Conservation (phyloP, 1,140 invertebrate species). For the Eumeta japonica region DNA sequence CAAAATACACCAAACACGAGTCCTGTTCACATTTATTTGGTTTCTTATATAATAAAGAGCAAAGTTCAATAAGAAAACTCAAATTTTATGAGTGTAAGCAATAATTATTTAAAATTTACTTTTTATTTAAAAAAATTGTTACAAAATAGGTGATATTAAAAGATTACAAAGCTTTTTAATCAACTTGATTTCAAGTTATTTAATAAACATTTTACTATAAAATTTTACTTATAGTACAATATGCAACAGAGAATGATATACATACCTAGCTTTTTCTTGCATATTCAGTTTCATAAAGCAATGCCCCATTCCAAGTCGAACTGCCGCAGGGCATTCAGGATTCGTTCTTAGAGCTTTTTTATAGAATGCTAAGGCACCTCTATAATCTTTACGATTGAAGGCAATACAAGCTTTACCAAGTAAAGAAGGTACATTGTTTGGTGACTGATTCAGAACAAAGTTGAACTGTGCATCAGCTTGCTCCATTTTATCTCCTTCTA, state of each 20-base stretch:
- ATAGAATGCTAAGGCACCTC: slow-evolving; percentile 94
- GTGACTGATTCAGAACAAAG: slow-evolving; percentile 95
- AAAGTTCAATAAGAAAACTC: no score
- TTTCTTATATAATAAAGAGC: no score
- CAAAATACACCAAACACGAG: no score
- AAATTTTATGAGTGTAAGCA: no score
- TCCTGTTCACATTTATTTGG: no score
- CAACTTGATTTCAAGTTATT: no score
- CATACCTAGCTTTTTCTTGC: slow-evolving; percentile 87
- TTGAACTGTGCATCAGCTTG: slow-evolving; percentile 99
- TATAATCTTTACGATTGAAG: slow-evolving; percentile 90
- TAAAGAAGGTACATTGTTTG: slow-evolving; percentile 93
- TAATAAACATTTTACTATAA: no score
- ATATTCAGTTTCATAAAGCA: slow-evolving; percentile 97
- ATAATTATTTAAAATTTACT: no score
- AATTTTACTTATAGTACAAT: slow-evolving; percentile 6
- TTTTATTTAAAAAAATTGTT: no score
- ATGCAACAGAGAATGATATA: no score
- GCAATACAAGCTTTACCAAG: slow-evolving; percentile 98
- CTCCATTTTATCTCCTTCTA: slow-evolving; percentile 99
- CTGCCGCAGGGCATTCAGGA: slow-evolving; percentile 94
- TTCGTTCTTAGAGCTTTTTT: slow-evolving; percentile 96
- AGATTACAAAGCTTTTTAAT: no score
- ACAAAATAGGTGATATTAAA: no score
- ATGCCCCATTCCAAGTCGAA: slow-evolving; percentile 96